Evolutionary conservation across 1,140 invertebrate genomes (phyloP).

Genomic region (Mizuhopecten yessoensis): DNA sequence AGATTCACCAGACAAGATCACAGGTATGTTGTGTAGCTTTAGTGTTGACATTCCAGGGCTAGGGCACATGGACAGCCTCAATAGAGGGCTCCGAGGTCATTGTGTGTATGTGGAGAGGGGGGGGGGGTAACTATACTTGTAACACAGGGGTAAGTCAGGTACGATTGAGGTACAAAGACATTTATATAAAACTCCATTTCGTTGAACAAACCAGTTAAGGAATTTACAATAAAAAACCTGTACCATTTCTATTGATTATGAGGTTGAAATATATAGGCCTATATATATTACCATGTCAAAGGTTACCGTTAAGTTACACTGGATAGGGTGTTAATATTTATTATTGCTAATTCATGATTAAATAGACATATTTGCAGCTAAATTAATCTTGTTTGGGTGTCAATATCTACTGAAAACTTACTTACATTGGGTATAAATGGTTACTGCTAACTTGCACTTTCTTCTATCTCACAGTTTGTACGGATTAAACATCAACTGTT

Average conservation of each 20-base stretch:
- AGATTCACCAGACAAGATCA: background rate
- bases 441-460: no score
- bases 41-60: background rate
- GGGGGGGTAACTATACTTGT: background rate
- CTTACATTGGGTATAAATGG: no score
- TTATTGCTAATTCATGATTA: background rate
- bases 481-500: no score
- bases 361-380: no score
- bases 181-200: background rate
- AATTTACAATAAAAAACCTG: background rate
- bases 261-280: background rate
- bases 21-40: background rate
- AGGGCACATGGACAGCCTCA: background rate
- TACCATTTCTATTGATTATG: background rate
- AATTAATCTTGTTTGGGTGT: no score
- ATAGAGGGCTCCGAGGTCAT: conserved; percentile 4
- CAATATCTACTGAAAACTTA: no score
- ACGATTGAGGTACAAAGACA: background rate
- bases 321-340: background rate
- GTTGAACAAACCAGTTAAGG: background rate
- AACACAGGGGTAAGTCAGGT: background rate
- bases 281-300: background rate
- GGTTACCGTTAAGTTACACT: background rate
- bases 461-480: no score
- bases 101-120: no score